A percentile compares a stretch with the other conserved stretches of the same genome.
phyloP scores from a whole-genome alignment of 2,888 invertebrate species.

The Drosophila paracracens region DNA sequence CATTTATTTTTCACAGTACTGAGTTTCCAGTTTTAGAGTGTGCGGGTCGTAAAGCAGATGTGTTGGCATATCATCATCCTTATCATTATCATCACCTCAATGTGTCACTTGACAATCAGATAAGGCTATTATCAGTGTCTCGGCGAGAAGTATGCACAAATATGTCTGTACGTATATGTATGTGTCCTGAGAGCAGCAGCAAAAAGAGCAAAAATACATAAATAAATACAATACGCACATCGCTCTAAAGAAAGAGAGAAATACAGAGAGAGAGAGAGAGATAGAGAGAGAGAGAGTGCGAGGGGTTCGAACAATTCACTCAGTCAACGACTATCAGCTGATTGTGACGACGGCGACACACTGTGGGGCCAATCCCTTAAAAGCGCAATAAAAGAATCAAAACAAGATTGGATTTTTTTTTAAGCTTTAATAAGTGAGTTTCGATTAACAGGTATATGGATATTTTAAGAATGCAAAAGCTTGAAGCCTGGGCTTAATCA shows the following conservation, averaged over 20 bases:
- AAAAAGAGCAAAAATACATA: background rate
- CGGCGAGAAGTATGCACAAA: conserved; percentile 20
- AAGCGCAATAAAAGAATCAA: background rate
- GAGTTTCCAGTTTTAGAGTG: conserved; percentile 30
- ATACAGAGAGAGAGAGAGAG: background rate
- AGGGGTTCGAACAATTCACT: background rate
- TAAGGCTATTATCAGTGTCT: conserved; percentile 55
- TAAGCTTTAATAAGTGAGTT: background rate
- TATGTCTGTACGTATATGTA: background rate
- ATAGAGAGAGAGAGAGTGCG: background rate
- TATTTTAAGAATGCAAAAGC: background rate
- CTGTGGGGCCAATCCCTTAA: conserved; percentile 1
- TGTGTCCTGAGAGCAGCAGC: conserved; percentile 16
- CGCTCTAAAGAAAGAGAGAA: conserved; percentile 8
- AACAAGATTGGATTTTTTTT: background rate
- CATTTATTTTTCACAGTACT: conserved; percentile 5
- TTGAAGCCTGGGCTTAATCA: background rate
- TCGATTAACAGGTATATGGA: background rate
- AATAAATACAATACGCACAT: conserved; percentile 11
- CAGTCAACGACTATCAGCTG: conserved; percentile 12
- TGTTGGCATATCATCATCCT: conserved; percentile 26
- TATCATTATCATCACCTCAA: conserved; percentile 52
- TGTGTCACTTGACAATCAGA: conserved; percentile 59
- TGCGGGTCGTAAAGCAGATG: conserved; percentile 58
- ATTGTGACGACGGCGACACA: conserved; percentile 8